These are phyloP conservation scores for Exephanes ischioxanthus DNA, from an alignment of 2,888 invertebrate species.

Conservation along the genomic window DNA sequence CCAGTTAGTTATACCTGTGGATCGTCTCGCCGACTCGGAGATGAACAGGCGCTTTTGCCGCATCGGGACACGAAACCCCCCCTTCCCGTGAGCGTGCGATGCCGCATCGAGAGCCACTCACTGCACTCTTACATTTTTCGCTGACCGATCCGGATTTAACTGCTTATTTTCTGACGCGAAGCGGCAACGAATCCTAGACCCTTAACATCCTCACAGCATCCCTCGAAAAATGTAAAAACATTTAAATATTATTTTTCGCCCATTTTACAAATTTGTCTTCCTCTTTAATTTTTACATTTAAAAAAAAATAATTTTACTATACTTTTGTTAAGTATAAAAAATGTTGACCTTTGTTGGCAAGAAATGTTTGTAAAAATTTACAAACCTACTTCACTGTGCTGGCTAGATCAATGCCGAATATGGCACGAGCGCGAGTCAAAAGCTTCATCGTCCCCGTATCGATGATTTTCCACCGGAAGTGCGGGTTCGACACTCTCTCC, in stretches of 20 bases:
- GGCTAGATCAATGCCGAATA: neutral
- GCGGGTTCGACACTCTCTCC: neutral
- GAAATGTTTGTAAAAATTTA: too few species aligned
- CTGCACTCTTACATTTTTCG: constrained; percentile 9
- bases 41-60: constrained; percentile 34
- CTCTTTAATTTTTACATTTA: neutral
- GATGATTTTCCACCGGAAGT: neutral
- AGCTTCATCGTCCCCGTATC: neutral
- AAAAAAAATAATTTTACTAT: neutral
- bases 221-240: neutral
- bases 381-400: too few species aligned
- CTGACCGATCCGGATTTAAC: constrained; percentile 30
- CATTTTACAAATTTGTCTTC: neutral
- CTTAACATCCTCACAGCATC: neutral
- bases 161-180: constrained; percentile 27
- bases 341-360: neutral
- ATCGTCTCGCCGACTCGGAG: constrained; percentile 17
- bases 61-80: constrained; percentile 14
- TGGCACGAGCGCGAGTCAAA: neutral
- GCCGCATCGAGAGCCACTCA: constrained; percentile 6
- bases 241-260: neutral
- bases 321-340: neutral
- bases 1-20: constrained; percentile 71
- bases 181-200: neutral
- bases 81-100: constrained; percentile 21